These are phyloP conservation scores for Asbolus verrucosus DNA, from an alignment of 1,140 invertebrate species.

Conservation along the genomic window DNA sequence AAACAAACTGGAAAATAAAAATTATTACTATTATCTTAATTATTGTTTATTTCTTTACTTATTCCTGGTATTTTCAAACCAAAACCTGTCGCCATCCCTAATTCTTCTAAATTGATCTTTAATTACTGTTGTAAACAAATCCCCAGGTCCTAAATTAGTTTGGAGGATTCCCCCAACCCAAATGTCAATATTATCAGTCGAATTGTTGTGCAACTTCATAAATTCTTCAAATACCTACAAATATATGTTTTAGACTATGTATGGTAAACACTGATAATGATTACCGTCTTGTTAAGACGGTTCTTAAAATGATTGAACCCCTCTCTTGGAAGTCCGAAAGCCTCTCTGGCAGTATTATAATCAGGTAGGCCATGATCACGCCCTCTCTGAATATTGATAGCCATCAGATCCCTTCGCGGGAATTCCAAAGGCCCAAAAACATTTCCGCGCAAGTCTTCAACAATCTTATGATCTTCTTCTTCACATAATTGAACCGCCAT, in stretches of 20 bases:
- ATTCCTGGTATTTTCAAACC: slow-evolving; percentile 70
- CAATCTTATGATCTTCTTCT: slow-evolving; percentile 74
- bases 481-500: slow-evolving; percentile 75
- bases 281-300: too few relatives aligned
- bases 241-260: too few relatives aligned
- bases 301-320: slow-evolving; percentile 51
- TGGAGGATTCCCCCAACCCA: slow-evolving; percentile 80
- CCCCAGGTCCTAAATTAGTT: slow-evolving; percentile 71
- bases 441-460: slow-evolving; percentile 74
- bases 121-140: slow-evolving; percentile 71
- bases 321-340: slow-evolving; percentile 65
- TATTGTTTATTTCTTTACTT: slow-evolving; percentile 59
- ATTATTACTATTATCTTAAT: neutral
- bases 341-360: slow-evolving; percentile 73
- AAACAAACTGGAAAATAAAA: slow-evolving; percentile 68
- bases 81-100: slow-evolving; percentile 71
- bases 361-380: slow-evolving; percentile 77
- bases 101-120: slow-evolving; percentile 71
- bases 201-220: slow-evolving; percentile 68
- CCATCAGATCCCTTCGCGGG: slow-evolving; percentile 75
- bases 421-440: slow-evolving; percentile 79
- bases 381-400: slow-evolving; percentile 76
- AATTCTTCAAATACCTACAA: slow-evolving; percentile 39
- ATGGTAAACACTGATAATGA: too few relatives aligned
- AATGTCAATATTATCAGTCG: slow-evolving; percentile 72